These are phyloP conservation scores for Harpalus rufipes DNA, from an alignment of 2,888 invertebrate species.

Conservation along the genomic window DNA sequence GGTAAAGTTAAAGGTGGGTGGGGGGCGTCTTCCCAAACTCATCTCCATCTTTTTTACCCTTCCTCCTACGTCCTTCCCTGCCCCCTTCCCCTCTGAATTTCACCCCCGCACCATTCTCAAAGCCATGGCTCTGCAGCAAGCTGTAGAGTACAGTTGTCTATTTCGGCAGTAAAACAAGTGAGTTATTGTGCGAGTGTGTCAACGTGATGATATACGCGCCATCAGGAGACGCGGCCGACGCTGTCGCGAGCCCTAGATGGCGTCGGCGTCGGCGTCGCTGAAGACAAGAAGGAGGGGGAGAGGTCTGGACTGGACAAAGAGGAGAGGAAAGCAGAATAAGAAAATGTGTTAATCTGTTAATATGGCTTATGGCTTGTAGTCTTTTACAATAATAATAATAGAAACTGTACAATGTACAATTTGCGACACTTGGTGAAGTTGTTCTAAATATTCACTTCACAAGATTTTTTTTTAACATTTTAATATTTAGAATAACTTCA, in stretches of 20 bases:
- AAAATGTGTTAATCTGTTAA: too few species aligned
- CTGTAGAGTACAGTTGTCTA: conserved; percentile 70
- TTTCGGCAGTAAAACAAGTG: conserved; percentile 76
- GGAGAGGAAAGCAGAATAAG: too few species aligned
- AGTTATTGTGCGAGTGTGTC: conserved; percentile 77
- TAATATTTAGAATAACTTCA: too few species aligned
- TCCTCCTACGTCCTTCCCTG: not conserved
- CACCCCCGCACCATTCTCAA: not conserved
- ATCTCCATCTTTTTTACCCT: too few species aligned
- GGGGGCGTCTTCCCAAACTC: too few species aligned
- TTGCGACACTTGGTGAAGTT: too few species aligned
- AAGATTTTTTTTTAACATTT: too few species aligned
- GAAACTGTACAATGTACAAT: too few species aligned
- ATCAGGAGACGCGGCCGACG: conserved; percentile 72
- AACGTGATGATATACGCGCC: conserved; percentile 76
- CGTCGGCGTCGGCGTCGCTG: not conserved
- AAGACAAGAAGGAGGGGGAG: not conserved
- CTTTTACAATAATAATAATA: too few species aligned
- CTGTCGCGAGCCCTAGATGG: not conserved
- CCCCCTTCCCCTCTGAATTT: not conserved
- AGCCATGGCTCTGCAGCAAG: not conserved
- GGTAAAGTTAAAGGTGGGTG: too few species aligned
- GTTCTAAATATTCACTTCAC: too few species aligned
- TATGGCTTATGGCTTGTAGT: too few species aligned
- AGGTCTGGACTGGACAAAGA: not conserved